Evolutionary conservation across 1,140 invertebrate species (phyloP).

Genomic region (Drosophila micromelanica): DNA sequence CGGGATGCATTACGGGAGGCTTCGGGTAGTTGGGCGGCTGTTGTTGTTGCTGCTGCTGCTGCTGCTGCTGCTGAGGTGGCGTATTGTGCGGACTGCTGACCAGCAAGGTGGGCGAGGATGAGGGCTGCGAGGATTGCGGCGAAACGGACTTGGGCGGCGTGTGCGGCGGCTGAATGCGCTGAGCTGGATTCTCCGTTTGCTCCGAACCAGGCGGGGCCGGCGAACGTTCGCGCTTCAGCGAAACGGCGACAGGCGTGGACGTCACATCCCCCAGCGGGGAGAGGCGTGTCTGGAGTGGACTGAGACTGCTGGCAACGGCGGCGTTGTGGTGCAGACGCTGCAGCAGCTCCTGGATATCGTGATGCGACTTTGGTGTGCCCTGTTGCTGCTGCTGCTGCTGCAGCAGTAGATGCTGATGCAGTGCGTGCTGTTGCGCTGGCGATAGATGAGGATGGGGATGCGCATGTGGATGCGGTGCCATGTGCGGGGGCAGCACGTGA

Average conservation of each 20-base stretch:
- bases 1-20: slow-evolving; percentile 53
- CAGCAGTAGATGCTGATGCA: slow-evolving; percentile 70
- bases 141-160: slow-evolving; percentile 84
- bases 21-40: slow-evolving; percentile 61
- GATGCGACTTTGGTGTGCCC: slow-evolving; percentile 66
- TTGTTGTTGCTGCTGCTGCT: slow-evolving; percentile 44
- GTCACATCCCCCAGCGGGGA: slow-evolving; percentile 58
- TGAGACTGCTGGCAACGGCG: slow-evolving; percentile 56
- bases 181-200: slow-evolving; percentile 74
- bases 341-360: slow-evolving; percentile 77
- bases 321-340: slow-evolving; percentile 77
- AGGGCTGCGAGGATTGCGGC: slow-evolving; percentile 81
- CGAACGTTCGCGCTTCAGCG: slow-evolving; percentile 77
- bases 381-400: slow-evolving; percentile 60
- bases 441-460: slow-evolving; percentile 69
- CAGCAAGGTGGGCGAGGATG: slow-evolving; percentile 74
- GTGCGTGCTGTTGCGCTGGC: slow-evolving; percentile 72
- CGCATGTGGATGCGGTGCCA: slow-evolving; percentile 49
- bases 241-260: slow-evolving; percentile 36
- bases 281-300: slow-evolving; percentile 75
- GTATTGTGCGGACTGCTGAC: slow-evolving; percentile 74
- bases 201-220: slow-evolving; percentile 59
- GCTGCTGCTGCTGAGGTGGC: slow-evolving; percentile 59
- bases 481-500: slow-evolving; percentile 49
- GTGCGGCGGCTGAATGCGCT: slow-evolving; percentile 78